Conservation (phyloP, 2,888 invertebrate species). For the Cephus runcator region DNA sequence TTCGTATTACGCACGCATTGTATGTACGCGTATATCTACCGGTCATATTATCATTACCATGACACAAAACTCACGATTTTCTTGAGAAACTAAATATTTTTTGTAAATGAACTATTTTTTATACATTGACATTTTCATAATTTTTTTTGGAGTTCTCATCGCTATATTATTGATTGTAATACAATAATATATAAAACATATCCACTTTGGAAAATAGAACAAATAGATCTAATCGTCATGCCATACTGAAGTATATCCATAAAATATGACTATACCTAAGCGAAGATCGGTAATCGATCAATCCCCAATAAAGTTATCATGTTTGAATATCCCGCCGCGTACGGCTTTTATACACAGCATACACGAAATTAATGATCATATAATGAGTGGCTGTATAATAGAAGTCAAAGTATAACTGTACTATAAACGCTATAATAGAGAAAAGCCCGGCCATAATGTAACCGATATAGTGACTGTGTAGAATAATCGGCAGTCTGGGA, state of each 20-base stretch:
- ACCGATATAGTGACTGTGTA: slow-evolving; percentile 22
- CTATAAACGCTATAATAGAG: slow-evolving; percentile 34
- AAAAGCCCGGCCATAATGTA: slow-evolving; percentile 7
- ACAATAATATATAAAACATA: too few species aligned
- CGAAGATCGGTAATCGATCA: neutral
- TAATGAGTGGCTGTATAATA: slow-evolving; percentile 41
- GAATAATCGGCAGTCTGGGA: slow-evolving; percentile 17
- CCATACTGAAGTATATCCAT: neutral
- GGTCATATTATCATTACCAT: neutral
- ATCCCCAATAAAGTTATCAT: neutral
- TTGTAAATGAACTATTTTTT: too few species aligned
- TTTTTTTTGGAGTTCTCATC: too few species aligned
- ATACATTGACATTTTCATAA: too few species aligned
- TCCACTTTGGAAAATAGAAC: too few species aligned
- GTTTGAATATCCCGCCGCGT: neutral
- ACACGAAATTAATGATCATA: slow-evolving; percentile 39
- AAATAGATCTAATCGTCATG: too few species aligned
- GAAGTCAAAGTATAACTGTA: slow-evolving; percentile 45
- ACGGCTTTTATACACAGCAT: slow-evolving; percentile 24
- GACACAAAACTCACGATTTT: neutral
- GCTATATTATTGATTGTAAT: too few species aligned
- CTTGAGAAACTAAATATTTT: too few species aligned
- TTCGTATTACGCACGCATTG: neutral
- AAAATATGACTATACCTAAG: neutral
- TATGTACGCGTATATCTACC: neutral